These are phyloP conservation scores for Origma solitaria DNA, from an alignment of 2,113 vertebrate genomes.

Conservation along the genomic window DNA sequence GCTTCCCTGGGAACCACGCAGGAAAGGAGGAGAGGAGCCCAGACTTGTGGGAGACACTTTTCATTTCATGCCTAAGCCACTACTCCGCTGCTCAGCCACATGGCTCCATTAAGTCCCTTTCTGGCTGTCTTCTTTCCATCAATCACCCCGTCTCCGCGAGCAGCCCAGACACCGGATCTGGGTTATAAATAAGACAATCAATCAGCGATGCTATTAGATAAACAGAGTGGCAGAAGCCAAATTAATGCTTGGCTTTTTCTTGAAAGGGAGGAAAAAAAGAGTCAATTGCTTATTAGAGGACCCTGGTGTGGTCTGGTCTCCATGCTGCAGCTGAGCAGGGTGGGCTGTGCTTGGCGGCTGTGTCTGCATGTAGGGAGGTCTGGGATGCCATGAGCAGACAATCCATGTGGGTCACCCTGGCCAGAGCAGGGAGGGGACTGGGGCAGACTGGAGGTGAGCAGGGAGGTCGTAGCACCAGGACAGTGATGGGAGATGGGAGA, in stretches of 20 bases:
- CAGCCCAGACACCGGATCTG: conserved; percentile 56
- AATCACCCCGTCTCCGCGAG: conserved; percentile 6
- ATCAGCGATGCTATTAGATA: conserved; percentile 59
- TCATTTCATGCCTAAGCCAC: conserved; percentile 43
- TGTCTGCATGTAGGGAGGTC: not conserved
- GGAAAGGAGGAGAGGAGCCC: not conserved
- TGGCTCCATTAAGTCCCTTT: conserved; percentile 47
- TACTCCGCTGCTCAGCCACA: not conserved
- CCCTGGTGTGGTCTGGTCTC: not conserved
- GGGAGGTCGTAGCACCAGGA: not conserved
- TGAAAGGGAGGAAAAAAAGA: conserved; percentile 46
- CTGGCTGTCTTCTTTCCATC: conserved; percentile 55
- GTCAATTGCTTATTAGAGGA: conserved; percentile 55
- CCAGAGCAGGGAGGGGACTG: not conserved
- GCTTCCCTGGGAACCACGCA: not conserved
- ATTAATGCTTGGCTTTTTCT: conserved; percentile 63
- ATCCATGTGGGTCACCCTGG: not conserved
- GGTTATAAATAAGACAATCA: conserved; percentile 67
- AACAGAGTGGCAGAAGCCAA: conserved; percentile 62
- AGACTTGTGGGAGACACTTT: conserved; percentile 54
- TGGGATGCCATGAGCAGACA: not conserved
- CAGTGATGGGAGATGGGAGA: not conserved
- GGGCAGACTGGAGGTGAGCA: not conserved
- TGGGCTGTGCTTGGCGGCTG: not conserved
- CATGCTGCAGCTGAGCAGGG: not conserved